These are phyloP conservation scores for Drosophila neutralis DNA, from an alignment of 2,888 invertebrate species.

Conservation along the genomic window DNA sequence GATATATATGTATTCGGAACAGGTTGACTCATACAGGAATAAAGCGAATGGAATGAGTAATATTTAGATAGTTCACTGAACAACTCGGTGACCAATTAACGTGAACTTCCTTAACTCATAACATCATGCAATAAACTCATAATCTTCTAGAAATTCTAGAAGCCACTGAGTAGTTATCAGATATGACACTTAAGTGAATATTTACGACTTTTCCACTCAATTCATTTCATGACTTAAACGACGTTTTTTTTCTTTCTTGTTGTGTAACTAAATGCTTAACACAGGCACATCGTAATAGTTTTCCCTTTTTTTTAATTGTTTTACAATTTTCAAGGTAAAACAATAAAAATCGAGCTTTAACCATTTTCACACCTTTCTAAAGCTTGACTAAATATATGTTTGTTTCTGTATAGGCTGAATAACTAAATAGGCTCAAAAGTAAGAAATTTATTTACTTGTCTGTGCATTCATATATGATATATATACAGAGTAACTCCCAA, in stretches of 20 bases:
- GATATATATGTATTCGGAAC: conserved; percentile 1
- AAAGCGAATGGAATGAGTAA: neutral
- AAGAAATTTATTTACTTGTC: too few species aligned
- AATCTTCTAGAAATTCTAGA: conserved; percentile 25
- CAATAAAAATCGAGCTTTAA: neutral
- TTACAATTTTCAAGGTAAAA: neutral
- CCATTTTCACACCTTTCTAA: neutral
- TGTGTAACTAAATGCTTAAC: conserved; percentile 22
- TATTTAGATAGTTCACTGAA: conserved; percentile 20
- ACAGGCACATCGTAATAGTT: neutral
- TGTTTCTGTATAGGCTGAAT: neutral
- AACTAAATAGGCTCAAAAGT: neutral
- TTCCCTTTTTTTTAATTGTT: neutral
- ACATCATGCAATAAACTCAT: conserved; percentile 68
- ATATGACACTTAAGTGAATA: conserved; percentile 56
- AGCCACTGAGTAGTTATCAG: conserved; percentile 21
- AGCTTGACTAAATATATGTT: too few species aligned
- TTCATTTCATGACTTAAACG: conserved; percentile 25
- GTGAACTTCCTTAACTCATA: conserved; percentile 60
- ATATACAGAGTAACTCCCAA: conserved; percentile 3
- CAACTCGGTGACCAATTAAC: conserved; percentile 41
- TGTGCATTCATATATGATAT: too few species aligned
- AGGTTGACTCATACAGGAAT: conserved; percentile 6
- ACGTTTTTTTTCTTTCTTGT: conserved; percentile 11
- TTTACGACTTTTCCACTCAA: conserved; percentile 32